Conservation (phyloP, 2,888 invertebrate genomes). For the Eilema griseolum region DNA sequence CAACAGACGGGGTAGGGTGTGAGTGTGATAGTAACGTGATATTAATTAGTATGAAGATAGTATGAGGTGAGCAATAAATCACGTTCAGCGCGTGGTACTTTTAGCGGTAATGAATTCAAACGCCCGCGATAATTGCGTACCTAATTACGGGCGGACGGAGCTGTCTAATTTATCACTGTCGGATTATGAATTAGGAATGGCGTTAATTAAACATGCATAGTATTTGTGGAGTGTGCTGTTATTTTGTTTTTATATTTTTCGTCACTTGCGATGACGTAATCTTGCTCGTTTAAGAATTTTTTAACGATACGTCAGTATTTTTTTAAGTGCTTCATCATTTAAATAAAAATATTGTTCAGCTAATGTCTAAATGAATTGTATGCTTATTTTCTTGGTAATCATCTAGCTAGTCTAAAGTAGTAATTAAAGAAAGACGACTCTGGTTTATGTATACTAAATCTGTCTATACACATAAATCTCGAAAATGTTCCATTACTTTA, state of each 20-base stretch:
- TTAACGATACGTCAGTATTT: background rate
- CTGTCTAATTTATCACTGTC: constrained; percentile 85
- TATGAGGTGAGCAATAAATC: constrained; percentile 76
- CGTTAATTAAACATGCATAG: constrained; percentile 85
- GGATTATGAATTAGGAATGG: constrained; percentile 85
- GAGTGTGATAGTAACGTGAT: constrained; percentile 66
- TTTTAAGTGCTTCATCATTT: background rate
- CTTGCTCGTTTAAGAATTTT: background rate
- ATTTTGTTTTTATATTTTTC: constrained; percentile 41
- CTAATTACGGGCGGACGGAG: constrained; percentile 82
- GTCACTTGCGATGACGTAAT: constrained; percentile 7
- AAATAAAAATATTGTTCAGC: too few species aligned
- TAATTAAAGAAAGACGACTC: too few species aligned
- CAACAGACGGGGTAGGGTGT: constrained; percentile 37
- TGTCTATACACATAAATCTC: too few species aligned
- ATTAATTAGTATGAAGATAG: constrained; percentile 81
- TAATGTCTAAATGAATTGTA: background rate
- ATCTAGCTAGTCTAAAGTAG: too few species aligned
- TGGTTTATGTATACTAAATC: too few species aligned
- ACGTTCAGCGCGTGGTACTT: constrained; percentile 74
- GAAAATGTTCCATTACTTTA: too few species aligned
- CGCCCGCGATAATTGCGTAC: constrained; percentile 84
- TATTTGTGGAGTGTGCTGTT: constrained; percentile 72
- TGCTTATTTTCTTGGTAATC: background rate
- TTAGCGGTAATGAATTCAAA: constrained; percentile 84